Evolutionary conservation across 1,140 invertebrate species (phyloP).

Genomic region (Micrasema longulum): DNA sequence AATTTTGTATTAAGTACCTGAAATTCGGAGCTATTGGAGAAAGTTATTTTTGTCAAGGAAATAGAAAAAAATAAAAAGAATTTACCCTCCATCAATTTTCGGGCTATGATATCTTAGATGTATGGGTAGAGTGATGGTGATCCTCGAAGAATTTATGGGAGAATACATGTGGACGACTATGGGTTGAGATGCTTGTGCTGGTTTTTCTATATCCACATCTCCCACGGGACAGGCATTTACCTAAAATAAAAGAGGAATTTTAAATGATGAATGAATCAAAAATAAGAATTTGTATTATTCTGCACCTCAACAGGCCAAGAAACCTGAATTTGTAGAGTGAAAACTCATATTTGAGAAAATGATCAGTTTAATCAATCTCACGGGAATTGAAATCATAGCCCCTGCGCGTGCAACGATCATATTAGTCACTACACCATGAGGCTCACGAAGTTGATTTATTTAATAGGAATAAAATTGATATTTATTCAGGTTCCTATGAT

Average conservation of each 20-base stretch:
- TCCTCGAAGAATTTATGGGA: slow-evolving; percentile 48
- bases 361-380: too few relatives aligned
- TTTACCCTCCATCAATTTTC: slow-evolving; percentile 59
- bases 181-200: slow-evolving; percentile 57
- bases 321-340: too few relatives aligned
- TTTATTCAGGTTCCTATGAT: too few relatives aligned
- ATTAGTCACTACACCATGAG: too few relatives aligned
- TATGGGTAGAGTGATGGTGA: slow-evolving; percentile 58
- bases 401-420: too few relatives aligned
- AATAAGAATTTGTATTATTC: neutral
- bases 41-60: too few relatives aligned
- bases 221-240: slow-evolving; percentile 56
- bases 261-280: neutral
- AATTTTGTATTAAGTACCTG: neutral
- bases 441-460: too few relatives aligned
- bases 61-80: too few relatives aligned
- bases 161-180: slow-evolving; percentile 58
- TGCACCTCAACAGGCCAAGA: neutral
- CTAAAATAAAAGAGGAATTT: slow-evolving; percentile 45
- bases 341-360: neutral
- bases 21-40: neutral
- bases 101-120: slow-evolving; percentile 62
- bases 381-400: too few relatives aligned
- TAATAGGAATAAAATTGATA: too few relatives aligned
- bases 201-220: slow-evolving; percentile 59